These are phyloP conservation scores for Neocrepidodera transversa DNA, from an alignment of 2,888 invertebrate species.

Conservation along the genomic window DNA sequence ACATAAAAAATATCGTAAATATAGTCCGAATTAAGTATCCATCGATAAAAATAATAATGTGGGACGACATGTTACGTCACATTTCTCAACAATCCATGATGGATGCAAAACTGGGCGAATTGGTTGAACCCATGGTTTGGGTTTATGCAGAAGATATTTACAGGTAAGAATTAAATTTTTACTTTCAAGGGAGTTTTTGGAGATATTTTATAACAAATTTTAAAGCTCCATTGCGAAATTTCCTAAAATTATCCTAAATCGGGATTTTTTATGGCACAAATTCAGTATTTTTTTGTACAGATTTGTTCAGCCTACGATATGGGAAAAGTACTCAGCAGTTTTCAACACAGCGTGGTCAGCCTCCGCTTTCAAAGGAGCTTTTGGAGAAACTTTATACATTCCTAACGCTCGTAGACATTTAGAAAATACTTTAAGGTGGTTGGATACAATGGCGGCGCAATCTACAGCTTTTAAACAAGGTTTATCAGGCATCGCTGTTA, in stretches of 20 bases:
- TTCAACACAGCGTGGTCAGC: slow-evolving; percentile 77
- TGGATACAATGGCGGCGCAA: slow-evolving; percentile 70
- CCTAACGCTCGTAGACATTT: slow-evolving; percentile 73
- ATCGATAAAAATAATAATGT: slow-evolving; percentile 70
- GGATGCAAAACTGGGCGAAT: slow-evolving; percentile 67
- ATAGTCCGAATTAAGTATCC: slow-evolving; percentile 68
- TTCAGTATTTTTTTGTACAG: background rate
- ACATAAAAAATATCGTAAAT: slow-evolving; percentile 67
- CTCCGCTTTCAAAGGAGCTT: slow-evolving; percentile 77
- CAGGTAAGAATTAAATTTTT: slow-evolving; percentile 35
- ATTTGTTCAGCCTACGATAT: slow-evolving; percentile 63
- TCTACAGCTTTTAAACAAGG: slow-evolving; percentile 63
- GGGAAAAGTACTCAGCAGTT: slow-evolving; percentile 73
- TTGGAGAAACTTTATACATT: slow-evolving; percentile 73
- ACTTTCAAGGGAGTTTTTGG: background rate
- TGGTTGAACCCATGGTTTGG: slow-evolving; percentile 84
- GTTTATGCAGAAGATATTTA: slow-evolving; percentile 78
- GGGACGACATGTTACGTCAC: slow-evolving; percentile 83
- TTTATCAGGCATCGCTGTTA: slow-evolving; percentile 64
- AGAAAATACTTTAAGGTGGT: slow-evolving; percentile 75
- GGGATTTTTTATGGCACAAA: background rate
- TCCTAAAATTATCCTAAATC: too few relatives aligned
- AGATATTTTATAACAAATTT: too few relatives aligned
- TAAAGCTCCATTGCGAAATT: too few relatives aligned
- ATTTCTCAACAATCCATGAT: slow-evolving; percentile 67